A percentile compares a stretch with the other conserved stretches of the same genome.
phyloP scores from a whole-genome alignment of 2,113 vertebrate species.

The Vidua chalybeata region DNA sequence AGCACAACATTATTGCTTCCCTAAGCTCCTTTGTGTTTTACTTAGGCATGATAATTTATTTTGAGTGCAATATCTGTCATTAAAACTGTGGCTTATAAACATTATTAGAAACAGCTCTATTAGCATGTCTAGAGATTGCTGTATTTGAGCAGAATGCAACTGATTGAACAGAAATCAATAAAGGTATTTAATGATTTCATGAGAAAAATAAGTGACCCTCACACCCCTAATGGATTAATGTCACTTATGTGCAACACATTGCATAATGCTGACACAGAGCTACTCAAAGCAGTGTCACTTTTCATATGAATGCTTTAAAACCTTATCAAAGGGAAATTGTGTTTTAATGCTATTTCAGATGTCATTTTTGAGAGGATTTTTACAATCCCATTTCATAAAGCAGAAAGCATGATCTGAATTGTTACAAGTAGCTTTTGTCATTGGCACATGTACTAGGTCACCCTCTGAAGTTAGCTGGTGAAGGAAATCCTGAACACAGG shows the following conservation, averaged over 20 bases:
- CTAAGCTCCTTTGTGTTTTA: slow-evolving; percentile 33
- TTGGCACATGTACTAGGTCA: slow-evolving; percentile 59
- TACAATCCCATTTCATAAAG: slow-evolving; percentile 75
- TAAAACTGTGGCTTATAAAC: slow-evolving; percentile 39
- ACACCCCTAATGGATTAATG: slow-evolving; percentile 79
- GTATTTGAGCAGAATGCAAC: slow-evolving; percentile 17
- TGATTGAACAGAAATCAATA: slow-evolving; percentile 83
- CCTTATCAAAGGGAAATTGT: slow-evolving; percentile 75
- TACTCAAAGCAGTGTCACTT: slow-evolving; percentile 68
- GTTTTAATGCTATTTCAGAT: slow-evolving; percentile 79
- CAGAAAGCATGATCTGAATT: slow-evolving; percentile 72
- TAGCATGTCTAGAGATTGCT: slow-evolving; percentile 49
- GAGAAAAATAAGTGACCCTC: slow-evolving; percentile 84
- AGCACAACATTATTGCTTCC: not conserved
- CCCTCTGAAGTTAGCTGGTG: slow-evolving; percentile 24
- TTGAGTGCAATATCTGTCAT: slow-evolving; percentile 35
- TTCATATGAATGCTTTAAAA: slow-evolving; percentile 76
- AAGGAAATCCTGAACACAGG: slow-evolving; percentile 28
- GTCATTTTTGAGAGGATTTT: slow-evolving; percentile 78
- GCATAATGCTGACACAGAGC: slow-evolving; percentile 76
- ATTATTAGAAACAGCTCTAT: slow-evolving; percentile 40
- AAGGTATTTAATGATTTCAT: slow-evolving; percentile 78
- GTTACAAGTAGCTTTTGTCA: slow-evolving; percentile 73
- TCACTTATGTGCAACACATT: slow-evolving; percentile 69
- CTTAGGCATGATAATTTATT: slow-evolving; percentile 35